Evolutionary conservation across 2,113 vertebrate species (phyloP), one percentile per base, ranked within the genome.

Genomic region (Vulpes lagopus): DNA sequence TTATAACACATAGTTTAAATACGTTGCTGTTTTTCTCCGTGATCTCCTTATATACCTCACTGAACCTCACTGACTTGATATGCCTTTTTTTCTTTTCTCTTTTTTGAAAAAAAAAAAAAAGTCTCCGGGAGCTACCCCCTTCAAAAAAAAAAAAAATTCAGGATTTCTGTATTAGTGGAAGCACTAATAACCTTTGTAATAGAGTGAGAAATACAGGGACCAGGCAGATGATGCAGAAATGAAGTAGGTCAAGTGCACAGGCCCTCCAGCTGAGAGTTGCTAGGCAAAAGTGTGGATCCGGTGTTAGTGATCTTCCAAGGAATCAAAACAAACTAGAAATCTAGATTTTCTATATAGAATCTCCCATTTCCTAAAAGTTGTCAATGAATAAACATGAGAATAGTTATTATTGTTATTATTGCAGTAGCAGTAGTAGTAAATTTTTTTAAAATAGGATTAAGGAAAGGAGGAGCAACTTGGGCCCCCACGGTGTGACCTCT

Each of bases 11-110:
- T 15, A 17, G 17, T 82, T 67, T 30, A 81, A 87, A 71, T 71
- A 62, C 78, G 23, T 91, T 94, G 81, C 30, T 81, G 17, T 64
- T 95, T 95, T 91, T 88, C n/a, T 78, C n/a, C 51, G 1, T 85
- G 27, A 32, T 59, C 30, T 93, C 25, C 27, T 89, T 49, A 51
- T 85, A 49, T 25, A 51, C 2, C 4, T 82, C 27, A 49, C 27
- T 25, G 10, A 78, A 51, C 2, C 4, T 82, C 27, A 49, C 27
- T 25, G 10, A 78, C 8, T 78, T 80, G 19, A 87, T 74, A 35
- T 3, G 25, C 32, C n/a, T 79, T 73, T 69, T 84, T 27, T 79
- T 73, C 60, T 84, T 27, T 43, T 43, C 1, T 43, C 43, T 43
- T 43, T 43, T 43, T 43, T 43, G 5, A 43, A 43, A 43, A 43